Percentiles rank a stretch among this genome's conserved stretches.
These are phyloP conservation scores for Acronicta alni DNA, from an alignment of 2,888 invertebrate species.

Conservation along the genomic window DNA sequence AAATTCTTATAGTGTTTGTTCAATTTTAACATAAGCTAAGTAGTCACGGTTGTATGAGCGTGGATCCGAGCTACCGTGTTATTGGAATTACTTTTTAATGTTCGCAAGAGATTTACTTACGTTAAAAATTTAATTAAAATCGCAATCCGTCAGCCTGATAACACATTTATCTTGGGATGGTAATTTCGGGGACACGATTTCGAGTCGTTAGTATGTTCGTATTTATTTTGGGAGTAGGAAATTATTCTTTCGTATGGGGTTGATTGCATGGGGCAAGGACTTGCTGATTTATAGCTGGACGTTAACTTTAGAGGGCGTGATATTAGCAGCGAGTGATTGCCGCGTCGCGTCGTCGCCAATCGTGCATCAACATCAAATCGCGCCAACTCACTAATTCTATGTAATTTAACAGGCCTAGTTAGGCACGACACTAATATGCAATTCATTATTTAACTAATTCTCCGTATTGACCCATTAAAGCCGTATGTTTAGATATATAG, in stretches of 20 bases:
- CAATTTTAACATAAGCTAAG: slow-evolving; percentile 15
- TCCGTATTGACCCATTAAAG: background rate
- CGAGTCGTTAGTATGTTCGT: slow-evolving; percentile 61
- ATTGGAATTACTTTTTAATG: slow-evolving; percentile 70
- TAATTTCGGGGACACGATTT: slow-evolving; percentile 57
- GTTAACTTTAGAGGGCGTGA: slow-evolving; percentile 69
- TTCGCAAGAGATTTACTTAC: slow-evolving; percentile 68
- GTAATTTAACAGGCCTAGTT: slow-evolving; percentile 34
- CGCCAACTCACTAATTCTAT: slow-evolving; percentile 42
- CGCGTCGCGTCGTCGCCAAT: slow-evolving; percentile 17
- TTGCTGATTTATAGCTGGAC: slow-evolving; percentile 73
- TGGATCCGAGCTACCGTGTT: slow-evolving; percentile 54
- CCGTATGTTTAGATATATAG: too few relatives aligned
- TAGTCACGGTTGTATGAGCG: slow-evolving; percentile 51
- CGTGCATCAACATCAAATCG: slow-evolving; percentile 3
- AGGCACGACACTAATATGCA: slow-evolving; percentile 18
- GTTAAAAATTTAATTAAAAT: slow-evolving; percentile 73
- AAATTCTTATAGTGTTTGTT: slow-evolving; percentile 7
- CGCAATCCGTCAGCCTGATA: slow-evolving; percentile 60
- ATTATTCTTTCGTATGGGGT: slow-evolving; percentile 67
- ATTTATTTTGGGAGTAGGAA: slow-evolving; percentile 65
- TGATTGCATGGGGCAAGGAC: slow-evolving; percentile 65
- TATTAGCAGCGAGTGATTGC: slow-evolving; percentile 72
- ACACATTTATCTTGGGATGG: slow-evolving; percentile 54
- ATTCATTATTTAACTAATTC: background rate